Evolutionary conservation across 2,797 vertebrate genomes (phyloP).

Genomic region (Catharus ustulatus): DNA sequence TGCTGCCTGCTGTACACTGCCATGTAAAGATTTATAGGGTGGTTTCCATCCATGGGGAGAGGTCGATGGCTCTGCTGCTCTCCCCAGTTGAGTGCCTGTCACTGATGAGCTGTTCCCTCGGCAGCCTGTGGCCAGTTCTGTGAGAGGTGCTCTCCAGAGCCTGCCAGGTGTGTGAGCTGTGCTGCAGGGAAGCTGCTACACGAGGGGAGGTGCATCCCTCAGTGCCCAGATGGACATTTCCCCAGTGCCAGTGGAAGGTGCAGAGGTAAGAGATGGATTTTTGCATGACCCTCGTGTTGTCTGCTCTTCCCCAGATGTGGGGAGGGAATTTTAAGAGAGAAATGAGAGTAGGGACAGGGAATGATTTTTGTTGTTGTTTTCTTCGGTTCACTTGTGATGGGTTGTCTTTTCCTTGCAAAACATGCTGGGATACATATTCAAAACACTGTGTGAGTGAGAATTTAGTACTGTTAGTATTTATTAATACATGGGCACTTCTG

Average conservation of each 20-base stretch:
- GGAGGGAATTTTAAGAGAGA: neutral
- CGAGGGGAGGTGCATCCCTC: slow-evolving; percentile 80
- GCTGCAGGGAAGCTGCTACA: slow-evolving; percentile 77
- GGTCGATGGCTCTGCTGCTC: neutral
- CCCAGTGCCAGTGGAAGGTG: slow-evolving; percentile 77
- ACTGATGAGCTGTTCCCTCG: neutral
- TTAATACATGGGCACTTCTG: neutral
- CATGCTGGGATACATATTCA: neutral
- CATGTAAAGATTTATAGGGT: neutral
- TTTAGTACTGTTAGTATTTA: neutral
- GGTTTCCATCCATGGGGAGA: neutral
- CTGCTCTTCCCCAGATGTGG: neutral
- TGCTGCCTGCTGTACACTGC: neutral
- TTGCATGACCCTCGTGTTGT: accelerated
- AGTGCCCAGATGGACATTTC: slow-evolving; percentile 84
- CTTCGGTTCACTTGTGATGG: neutral
- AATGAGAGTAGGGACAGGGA: accelerated
- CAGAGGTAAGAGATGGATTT: slow-evolving; percentile 77
- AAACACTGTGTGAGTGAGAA: neutral
- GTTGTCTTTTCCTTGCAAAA: neutral
- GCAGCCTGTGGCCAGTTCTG: slow-evolving; percentile 89
- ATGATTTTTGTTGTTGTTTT: neutral
- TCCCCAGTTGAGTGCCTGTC: neutral
- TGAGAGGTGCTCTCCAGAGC: slow-evolving; percentile 82
- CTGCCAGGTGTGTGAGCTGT: slow-evolving; percentile 83